Evolutionary conservation across 2,888 invertebrate species (phyloP), one percentile per base, ranked within the genome.

Genomic region (Amaurobius ferox): DNA sequence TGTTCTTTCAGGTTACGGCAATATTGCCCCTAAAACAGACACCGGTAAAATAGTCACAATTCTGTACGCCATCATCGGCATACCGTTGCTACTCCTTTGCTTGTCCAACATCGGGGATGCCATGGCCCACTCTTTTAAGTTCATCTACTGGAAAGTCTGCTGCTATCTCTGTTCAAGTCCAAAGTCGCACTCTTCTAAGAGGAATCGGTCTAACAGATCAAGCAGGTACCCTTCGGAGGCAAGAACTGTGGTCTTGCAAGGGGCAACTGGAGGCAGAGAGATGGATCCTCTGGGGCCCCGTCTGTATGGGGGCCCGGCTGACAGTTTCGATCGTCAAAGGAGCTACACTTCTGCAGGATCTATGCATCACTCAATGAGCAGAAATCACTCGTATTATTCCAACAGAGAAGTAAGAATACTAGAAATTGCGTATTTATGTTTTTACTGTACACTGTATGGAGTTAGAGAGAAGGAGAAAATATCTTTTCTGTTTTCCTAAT

Each of bases 1-100:
- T n/a, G n/a, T n/a, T n/a, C n/a, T 91, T 91, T 30, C 91, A 97
- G 97, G 98, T 44, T 98, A 98, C 91, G 98, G 98, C 7, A 97
- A 98, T 91, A 97, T 98, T 87, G 95, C 97, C 0, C 98, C 98
- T 0, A 97, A 97, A 92, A 98, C 98, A 0, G 94, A 95, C 90
- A 95, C 95, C 91, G 98, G 98, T 61, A 98, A 98, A 92, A 95
- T 98, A 89, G 95, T 97, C 89, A 98, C 98, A 16, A 98, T 98
- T 90, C 95, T 98, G 91, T 98, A 98, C 92, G 98, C 98, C 29
- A 97, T 98, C 91, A 93, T 98, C 88, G 98, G 93, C 67, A 98
- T 98, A 89, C 98, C 98, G 0, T 93, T 98, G 89, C 98, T 98
- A 97, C 93, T 98, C 90, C 94, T 98, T 23, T 98, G 98, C 90